Conservation (phyloP, 2,888 invertebrate species). For the Drosophila barbarae region DNA sequence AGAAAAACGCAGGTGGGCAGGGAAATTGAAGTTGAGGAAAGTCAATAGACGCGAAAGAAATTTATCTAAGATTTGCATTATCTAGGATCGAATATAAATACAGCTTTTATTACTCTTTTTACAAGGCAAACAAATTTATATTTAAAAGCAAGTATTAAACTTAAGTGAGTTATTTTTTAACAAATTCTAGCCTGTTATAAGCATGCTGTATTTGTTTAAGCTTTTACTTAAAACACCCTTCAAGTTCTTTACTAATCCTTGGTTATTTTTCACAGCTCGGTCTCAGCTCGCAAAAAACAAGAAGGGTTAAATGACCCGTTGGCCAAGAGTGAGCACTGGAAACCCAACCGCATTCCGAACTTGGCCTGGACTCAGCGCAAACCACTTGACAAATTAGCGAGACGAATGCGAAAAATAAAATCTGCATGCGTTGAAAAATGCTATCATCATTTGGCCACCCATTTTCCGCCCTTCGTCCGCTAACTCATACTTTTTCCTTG, state of each 20-base stretch:
- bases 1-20: background rate
- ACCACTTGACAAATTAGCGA: slow-evolving; percentile 69
- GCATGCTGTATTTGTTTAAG: background rate
- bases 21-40: background rate
- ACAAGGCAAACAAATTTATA: background rate
- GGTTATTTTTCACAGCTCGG: slow-evolving; percentile 20
- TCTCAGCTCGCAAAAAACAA: slow-evolving; percentile 14
- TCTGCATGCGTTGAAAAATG: slow-evolving; percentile 61
- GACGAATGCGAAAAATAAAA: slow-evolving; percentile 40
- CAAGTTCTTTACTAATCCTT: slow-evolving; percentile 3
- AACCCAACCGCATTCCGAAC: slow-evolving; percentile 23
- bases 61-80: background rate
- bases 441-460: slow-evolving; percentile 58
- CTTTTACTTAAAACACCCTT: background rate
- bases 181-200: background rate
- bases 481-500: slow-evolving; percentile 8
- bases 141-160: too few species aligned
- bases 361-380: slow-evolving; percentile 18
- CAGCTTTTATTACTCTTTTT: too few species aligned
- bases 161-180: too few species aligned
- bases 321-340: slow-evolving; percentile 38
- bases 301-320: slow-evolving; percentile 57
- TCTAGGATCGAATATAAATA: background rate
- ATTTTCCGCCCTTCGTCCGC: slow-evolving; percentile 1
- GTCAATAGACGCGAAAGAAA: background rate